Evolutionary conservation across 92 coral and sea anemone species (phyloP).

Genomic region (Hydrozoanthus gracilis): DNA sequence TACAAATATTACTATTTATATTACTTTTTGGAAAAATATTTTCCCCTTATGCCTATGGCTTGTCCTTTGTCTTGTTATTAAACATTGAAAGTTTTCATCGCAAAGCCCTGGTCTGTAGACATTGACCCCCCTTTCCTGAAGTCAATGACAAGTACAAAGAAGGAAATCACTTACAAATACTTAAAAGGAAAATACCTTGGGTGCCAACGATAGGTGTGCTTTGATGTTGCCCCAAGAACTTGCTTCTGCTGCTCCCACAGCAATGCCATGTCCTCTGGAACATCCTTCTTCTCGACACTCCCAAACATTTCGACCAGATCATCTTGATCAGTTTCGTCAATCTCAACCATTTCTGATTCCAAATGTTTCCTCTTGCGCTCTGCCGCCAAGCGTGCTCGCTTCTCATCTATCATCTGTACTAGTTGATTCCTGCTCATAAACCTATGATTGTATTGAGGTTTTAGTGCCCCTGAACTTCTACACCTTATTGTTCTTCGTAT

Average conservation of each 20-base stretch:
- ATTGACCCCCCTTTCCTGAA: too few relatives aligned
- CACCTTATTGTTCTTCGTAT: background rate
- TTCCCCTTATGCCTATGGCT: too few relatives aligned
- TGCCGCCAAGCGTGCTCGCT: background rate
- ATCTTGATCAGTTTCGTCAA: slow-evolving; percentile 42
- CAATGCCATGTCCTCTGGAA: slow-evolving; percentile 37
- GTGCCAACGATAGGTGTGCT: slow-evolving; percentile 53
- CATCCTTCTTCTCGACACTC: background rate
- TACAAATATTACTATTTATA: too few relatives aligned
- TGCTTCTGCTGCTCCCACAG: slow-evolving; percentile 57
- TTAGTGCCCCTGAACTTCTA: background rate
- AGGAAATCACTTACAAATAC: too few relatives aligned
- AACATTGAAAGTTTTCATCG: too few relatives aligned
- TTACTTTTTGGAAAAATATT: too few relatives aligned
- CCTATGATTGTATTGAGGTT: slow-evolving; percentile 26
- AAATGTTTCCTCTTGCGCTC: background rate
- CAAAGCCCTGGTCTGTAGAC: too few relatives aligned
- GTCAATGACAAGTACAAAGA: too few relatives aligned
- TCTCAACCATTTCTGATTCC: slow-evolving; percentile 34
- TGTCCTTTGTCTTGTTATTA: too few relatives aligned
- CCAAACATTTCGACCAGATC: slow-evolving; percentile 37
- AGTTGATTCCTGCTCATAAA: slow-evolving; percentile 22
- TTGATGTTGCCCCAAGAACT: slow-evolving; percentile 4
- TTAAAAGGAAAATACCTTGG: slow-evolving; percentile 62
- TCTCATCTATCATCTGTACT: background rate